These are phyloP conservation scores for Zootermopsis nevadensis DNA, from an alignment of 2,888 invertebrate species.

Conservation along the genomic window DNA sequence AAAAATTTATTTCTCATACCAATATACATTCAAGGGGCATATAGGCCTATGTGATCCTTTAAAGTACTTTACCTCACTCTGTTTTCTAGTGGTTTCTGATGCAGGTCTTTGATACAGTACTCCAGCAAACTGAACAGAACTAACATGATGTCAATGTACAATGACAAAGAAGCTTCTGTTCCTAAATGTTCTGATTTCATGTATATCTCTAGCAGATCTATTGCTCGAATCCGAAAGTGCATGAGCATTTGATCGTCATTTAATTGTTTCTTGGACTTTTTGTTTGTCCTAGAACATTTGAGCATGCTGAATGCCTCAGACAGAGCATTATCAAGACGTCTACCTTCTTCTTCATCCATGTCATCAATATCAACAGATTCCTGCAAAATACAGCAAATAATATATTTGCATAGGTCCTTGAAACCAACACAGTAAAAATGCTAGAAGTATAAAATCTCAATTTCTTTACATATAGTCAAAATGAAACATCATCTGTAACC, in stretches of 20 bases:
- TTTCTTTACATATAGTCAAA: no score
- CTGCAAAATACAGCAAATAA: constrained; percentile 33
- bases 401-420: neutral
- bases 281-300: constrained; percentile 24
- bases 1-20: no score
- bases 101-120: constrained; percentile 52
- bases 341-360: constrained; percentile 60
- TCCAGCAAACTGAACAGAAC: constrained; percentile 53
- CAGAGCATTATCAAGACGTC: constrained; percentile 59
- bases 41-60: neutral
- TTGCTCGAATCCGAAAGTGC: constrained; percentile 53
- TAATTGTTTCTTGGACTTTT: constrained; percentile 50
- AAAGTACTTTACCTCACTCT: constrained; percentile 37
- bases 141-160: constrained; percentile 53
- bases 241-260: constrained; percentile 51
- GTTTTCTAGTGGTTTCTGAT: constrained; percentile 54
- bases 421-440: no score
- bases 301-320: constrained; percentile 57
- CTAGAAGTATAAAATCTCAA: no score
- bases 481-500: no score
- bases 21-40: neutral
- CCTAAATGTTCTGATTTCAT: constrained; percentile 40
- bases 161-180: constrained; percentile 46
- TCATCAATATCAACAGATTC: constrained; percentile 58
- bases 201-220: constrained; percentile 54